A percentile compares a stretch with the other conserved stretches of the same genome.
These are phyloP conservation scores for Apamea monoglypha DNA, from an alignment of 2,888 invertebrate genomes.

Conservation along the genomic window DNA sequence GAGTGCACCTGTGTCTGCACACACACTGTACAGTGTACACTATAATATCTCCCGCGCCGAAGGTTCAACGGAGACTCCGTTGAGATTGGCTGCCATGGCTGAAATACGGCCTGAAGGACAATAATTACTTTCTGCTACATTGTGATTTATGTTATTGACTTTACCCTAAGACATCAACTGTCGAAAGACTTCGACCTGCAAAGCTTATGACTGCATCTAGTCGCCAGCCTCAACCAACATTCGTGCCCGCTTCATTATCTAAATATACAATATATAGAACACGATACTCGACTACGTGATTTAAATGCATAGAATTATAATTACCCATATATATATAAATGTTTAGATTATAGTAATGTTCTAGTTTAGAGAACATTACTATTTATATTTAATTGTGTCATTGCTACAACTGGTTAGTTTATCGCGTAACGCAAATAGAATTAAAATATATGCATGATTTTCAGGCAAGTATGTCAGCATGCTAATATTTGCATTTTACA, in stretches of 20 bases:
- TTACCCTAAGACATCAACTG: not conserved
- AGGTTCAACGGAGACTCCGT: not conserved
- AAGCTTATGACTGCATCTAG: not conserved
- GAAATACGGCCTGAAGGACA: not conserved
- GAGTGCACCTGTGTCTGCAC: not conserved
- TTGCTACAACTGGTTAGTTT: not conserved
- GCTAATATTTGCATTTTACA: too few species aligned
- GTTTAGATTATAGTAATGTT: not conserved
- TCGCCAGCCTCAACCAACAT: not conserved
- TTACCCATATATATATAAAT: not conserved
- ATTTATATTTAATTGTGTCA: conserved; percentile 15
- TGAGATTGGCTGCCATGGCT: not conserved
- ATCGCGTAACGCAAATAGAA: not conserved
- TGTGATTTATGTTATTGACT: not conserved
- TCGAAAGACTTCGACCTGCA: not conserved
- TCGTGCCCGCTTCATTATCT: too few species aligned
- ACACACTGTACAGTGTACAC: not conserved
- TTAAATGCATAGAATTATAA: not conserved
- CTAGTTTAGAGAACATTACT: not conserved
- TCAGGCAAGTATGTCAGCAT: not conserved
- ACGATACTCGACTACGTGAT: not conserved
- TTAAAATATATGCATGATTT: conserved; percentile 5
- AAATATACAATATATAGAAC: not conserved
- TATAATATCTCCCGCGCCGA: not conserved
- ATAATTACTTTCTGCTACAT: not conserved